Conservation (phyloP, 1,140 invertebrate species). For the Bombus soroeensis region DNA sequence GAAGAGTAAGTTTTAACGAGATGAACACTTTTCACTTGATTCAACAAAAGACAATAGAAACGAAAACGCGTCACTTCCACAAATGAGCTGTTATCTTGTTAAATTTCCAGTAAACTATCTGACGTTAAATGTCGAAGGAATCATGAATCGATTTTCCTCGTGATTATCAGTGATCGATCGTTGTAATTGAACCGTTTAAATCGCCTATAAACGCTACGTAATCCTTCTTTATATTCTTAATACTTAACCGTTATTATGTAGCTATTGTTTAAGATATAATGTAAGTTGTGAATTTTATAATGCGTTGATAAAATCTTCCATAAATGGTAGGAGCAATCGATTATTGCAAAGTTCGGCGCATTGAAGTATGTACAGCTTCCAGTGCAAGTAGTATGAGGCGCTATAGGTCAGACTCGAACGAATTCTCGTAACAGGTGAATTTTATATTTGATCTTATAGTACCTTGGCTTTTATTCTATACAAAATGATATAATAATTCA, state of each 20-base stretch:
- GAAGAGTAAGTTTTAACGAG: neutral
- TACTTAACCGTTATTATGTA: neutral
- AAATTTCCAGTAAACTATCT: neutral
- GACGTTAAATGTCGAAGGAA: neutral
- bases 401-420: neutral
- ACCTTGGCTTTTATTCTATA: neutral
- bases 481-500: neutral
- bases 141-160: neutral
- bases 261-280: neutral
- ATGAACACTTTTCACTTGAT: neutral
- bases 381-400: neutral
- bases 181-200: constrained; percentile 4
- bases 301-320: neutral
- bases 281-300: neutral
- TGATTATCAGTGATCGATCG: neutral
- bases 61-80: neutral
- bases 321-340: neutral
- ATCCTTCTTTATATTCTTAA: neutral
- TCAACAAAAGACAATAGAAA: neutral
- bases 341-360: too few relatives aligned
- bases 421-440: neutral
- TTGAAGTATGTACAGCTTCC: neutral
- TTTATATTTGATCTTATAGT: neutral
- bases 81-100: neutral
- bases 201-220: neutral